phyloP scores from a whole-genome alignment of 2,888 invertebrate species.

The Nymphalis polychloros region DNA sequence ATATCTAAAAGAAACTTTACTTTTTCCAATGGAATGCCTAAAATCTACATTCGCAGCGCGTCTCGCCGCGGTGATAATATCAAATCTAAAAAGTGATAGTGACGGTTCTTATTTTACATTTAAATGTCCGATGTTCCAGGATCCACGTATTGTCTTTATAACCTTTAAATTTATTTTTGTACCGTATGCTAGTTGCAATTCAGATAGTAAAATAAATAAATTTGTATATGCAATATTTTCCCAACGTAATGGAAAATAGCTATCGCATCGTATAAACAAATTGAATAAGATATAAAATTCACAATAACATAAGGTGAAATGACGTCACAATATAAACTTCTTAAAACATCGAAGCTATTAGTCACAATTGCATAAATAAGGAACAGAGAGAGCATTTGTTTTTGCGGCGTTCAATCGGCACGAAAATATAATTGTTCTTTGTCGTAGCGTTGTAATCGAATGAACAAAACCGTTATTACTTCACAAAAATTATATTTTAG shows the following conservation, averaged over 20 bases:
- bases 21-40: conserved; percentile 17
- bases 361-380: too few species aligned
- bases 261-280: too few species aligned
- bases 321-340: too few species aligned
- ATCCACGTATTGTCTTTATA: background rate
- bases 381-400: too few species aligned
- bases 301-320: too few species aligned
- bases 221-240: background rate
- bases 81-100: background rate
- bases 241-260: too few species aligned
- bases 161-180: background rate
- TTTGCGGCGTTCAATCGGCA: too few species aligned
- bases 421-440: too few species aligned
- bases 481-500: background rate
- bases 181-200: background rate
- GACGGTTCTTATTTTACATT: background rate
- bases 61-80: background rate
- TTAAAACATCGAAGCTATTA: too few species aligned
- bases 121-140: background rate
- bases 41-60: conserved; percentile 8
- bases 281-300: too few species aligned
- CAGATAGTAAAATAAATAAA: background rate
- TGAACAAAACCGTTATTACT: too few species aligned
- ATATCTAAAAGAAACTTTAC: conserved; percentile 3
- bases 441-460: too few species aligned